Base-by-base conservation (phyloP, 53 echinoderm and acorn worm species). In the Stichopus horrens region DNA sequence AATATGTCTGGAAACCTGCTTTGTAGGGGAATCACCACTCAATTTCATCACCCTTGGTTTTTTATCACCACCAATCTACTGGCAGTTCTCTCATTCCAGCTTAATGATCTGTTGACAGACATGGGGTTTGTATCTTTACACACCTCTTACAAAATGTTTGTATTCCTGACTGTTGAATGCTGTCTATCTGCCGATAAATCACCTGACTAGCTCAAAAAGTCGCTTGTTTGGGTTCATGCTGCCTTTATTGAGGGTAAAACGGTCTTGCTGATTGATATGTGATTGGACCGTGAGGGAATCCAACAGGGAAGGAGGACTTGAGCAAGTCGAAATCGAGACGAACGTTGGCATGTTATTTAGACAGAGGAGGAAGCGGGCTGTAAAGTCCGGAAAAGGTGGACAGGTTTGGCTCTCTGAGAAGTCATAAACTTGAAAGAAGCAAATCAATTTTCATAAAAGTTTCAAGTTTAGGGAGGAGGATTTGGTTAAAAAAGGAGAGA, bases 41-140 rank as follows among this genome's bases (percentile, higher is more conserved):
- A 13, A 63, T 16, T 63, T 16, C 71, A 71, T 71, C 71, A 71
- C 18, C n/a, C 71, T 71, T 37, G 37, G 71, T 71, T 71, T 58
- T 71, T 71, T 71, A 71, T 71, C 71, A 71, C 71, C 71, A 71
- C 71, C 71, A 71, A 71, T 71, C 7, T 16, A 20, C 57, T 56
- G 81, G 57, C 57, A 81, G 81, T 51, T 6, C 21, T 58, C 18
- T 55, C 71, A n/a, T 18, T n/a, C 19, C 21, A 7, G 18, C 71
- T 71, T 81, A 81, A 81, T 58, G 81, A 81, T 81, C 56, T 81
- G 81, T 81, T 81, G 81, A 81, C 81, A 81, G 81, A 81, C 81
- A 20, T 81, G 57, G 9, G 22, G 81, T 57, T 76, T 81, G 58
- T 71, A 71, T 71, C 21, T 71, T 71, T 16, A 16, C 16, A 13